Base-by-base conservation (phyloP, 2,888 invertebrate genomes). In the Leucophenga montana region DNA sequence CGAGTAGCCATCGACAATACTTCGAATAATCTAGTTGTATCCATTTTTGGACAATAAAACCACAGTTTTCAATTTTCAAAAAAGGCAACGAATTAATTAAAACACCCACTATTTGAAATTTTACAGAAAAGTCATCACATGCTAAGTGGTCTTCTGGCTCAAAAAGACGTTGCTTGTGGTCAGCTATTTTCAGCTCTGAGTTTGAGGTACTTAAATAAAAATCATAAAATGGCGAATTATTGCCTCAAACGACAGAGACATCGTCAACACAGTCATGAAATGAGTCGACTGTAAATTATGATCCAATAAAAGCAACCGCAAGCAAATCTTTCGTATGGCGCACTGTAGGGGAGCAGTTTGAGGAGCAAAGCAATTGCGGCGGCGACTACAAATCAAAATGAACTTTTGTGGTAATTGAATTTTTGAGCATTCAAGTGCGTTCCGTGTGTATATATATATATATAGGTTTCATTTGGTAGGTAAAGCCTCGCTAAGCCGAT, bases 381-480 rank as follows among this genome's bases (percentile, higher is more conserved):
- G 8, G n/a, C 57, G 27, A 75, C 73, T 74, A 80, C 79, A 80
- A 79, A 79, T 80, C 79, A 79, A 79, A 79, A 78, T 50, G 73
- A 77, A 80, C 79, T 79, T 79, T 80, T 79, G 81, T 79, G 79
- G 79, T 79, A 79, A 79, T 79, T 79, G 79, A 80, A 79, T 79
- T 79, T 80, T 79, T 22, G 18, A 54, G n/a, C 54, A 79, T 39
- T 39, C 39, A 39, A 80, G 76, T 77, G 77, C 73, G 39, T 39
- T n/a, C n/a, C n/a, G n/a, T n/a, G n/a, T 39, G 9, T 39, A 11
- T 39, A 39, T 39, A 39, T 39, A 73, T 33, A 33, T 33, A 8
- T 33, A 8, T 11, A 39, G 39, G 39, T 1, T 39, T 1, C 11
- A 39, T 5, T 39, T 39, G 5, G 39, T 39, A 39, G 39, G 39